phyloP scores from a whole-genome alignment of 2,113 vertebrate species.

The Phylloscopus trochilus region DNA sequence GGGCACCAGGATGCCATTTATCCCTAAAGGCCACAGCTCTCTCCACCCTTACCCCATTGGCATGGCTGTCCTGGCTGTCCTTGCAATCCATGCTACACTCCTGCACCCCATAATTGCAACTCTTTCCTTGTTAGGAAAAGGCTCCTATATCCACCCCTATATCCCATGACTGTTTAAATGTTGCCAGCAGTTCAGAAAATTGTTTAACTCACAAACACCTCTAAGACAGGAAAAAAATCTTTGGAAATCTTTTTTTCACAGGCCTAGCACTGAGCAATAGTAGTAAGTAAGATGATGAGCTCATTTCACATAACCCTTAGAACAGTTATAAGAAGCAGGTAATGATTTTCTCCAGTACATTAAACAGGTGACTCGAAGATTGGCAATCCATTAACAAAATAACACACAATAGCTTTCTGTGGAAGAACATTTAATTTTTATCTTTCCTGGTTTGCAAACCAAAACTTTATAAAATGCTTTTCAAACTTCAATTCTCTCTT shows the following conservation, averaged over 20 bases:
- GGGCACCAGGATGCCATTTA: not conserved
- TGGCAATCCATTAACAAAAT: conserved; percentile 21
- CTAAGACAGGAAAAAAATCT: not conserved
- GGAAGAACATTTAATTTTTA: not conserved
- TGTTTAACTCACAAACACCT: not conserved
- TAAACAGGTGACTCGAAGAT: conserved; percentile 33
- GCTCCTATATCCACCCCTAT: not conserved
- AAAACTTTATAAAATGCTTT: conserved; percentile 34
- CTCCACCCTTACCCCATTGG: not conserved
- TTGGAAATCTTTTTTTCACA: not conserved
- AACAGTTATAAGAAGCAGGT: not conserved
- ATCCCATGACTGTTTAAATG: not conserved
- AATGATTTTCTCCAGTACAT: conserved; percentile 37
- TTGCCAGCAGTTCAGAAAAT: not conserved
- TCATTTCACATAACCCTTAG: not conserved
- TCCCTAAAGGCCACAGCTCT: not conserved
- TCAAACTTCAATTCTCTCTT: not conserved
- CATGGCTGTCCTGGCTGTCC: rapidly evolving
- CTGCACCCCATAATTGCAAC: not conserved
- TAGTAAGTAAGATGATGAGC: not conserved
- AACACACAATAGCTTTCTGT: not conserved
- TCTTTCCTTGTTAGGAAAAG: not conserved
- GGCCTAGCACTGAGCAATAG: not conserved
- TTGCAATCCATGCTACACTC: not conserved
- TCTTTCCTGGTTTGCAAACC: not conserved